Evolutionary conservation across 2,797 vertebrate genomes (phyloP), one percentile per base, ranked within the genome.

Genomic region (Epinephelus malabaricus): DNA sequence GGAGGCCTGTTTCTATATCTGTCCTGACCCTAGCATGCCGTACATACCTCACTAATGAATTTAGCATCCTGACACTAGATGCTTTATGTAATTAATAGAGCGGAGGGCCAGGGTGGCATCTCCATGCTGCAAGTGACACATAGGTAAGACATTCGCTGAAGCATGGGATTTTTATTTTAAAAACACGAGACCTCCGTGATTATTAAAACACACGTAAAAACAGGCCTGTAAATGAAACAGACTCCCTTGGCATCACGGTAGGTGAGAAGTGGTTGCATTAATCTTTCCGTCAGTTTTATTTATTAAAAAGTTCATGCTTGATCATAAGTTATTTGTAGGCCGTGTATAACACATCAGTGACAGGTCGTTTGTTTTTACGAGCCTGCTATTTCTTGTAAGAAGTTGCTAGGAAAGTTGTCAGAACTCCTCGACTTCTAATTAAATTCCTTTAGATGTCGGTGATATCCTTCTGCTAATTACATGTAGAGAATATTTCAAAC

Each of bases 61-160:
- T 92, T 94, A 94, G 93, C 94, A 94, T 94, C 92, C 91, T 84
- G 91, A 92, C 93, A 92, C 92, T 88, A 94, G 90, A 94, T 93
- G 93, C 93, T 93, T 92, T 93, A 92, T 92, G 91, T 93, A 94
- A 94, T 95, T 94, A 94, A 94, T 93, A 93, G 90, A 93, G 88
- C 60, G 1, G 15, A 73, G 71, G 72, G 82, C 74, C 47, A n/a
- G 14, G 75, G 83, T 92, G 89, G 82, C 93, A 90, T 90, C 90
- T 89, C 83, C 47, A 0, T 90, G 92, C 90, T 90, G 91, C 90
- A 91, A 92, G 84, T 92, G 74, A 92, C 94, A 94, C 88, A 84
- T 92, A 92, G 89, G 91, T 92, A 85, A 92, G 92, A 93, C 86
- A 90, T 94, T 92, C 49, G 87, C 92, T 93, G 87, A 90, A 86